Conservation (phyloP, 2,797 vertebrate species). For the Denticeps clupeoides region DNA sequence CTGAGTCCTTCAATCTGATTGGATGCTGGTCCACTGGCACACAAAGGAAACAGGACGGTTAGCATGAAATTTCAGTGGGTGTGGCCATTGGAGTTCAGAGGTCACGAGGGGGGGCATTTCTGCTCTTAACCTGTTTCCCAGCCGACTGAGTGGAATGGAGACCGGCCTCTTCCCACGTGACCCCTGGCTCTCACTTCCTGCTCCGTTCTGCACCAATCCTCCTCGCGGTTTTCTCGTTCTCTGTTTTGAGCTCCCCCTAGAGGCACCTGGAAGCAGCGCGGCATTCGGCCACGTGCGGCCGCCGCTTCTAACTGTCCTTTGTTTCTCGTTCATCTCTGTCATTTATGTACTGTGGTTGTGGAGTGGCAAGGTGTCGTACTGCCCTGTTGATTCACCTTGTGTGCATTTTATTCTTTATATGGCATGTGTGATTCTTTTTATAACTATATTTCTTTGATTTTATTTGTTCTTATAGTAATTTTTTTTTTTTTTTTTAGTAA, state of each 20-base stretch:
- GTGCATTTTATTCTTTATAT: background rate
- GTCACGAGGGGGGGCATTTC: constrained; percentile 23
- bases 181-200: constrained; percentile 13
- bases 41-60: no score
- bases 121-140: constrained; percentile 5
- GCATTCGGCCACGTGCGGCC: no score
- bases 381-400: background rate
- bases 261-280: constrained; percentile 11
- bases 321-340: background rate
- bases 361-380: background rate
- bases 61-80: no score
- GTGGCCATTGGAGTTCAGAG: constrained; percentile 26
- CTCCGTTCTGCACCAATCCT: constrained; percentile 5
- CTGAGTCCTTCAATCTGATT: no score
- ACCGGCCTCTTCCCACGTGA: constrained; percentile 20
- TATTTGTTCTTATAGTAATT: background rate
- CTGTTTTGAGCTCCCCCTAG: constrained; percentile 23
- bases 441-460: background rate
- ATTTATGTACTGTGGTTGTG: background rate
- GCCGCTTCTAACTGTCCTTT: background rate
- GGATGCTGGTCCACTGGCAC: no score
- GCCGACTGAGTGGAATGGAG: background rate
- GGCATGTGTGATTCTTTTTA: background rate
- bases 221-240: constrained; percentile 7
- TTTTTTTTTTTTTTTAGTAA: background rate